Evolutionary conservation across 2,888 invertebrate genomes (phyloP), one percentile per base, ranked within the genome.

Genomic region (Cheilosia vernalis): DNA sequence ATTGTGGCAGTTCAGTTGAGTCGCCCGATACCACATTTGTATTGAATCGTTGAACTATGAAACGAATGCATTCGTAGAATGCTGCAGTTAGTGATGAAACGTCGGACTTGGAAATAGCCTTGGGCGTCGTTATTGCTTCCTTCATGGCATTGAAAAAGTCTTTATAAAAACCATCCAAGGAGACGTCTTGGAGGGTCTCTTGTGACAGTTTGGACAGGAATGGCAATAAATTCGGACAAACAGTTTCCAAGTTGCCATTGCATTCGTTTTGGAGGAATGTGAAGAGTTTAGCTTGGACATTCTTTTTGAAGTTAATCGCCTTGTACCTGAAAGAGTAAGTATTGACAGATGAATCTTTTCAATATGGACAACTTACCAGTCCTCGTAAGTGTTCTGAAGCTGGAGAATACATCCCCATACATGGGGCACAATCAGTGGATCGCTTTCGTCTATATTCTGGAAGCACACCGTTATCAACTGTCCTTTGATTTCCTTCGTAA

Each of bases 341-440:
- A 2, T 63, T 37, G 37, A 37, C 37, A 13, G 9, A 13, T 66
- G 24, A 42, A 33, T n/a, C 0, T 9, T 2, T 47, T 4, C 5
- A 19, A 33, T 40, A 37, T 21, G 6, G 24, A n/a, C 10, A 13
- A 73, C 88, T 80, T 89, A 92, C 92, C 92, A 92, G 80, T 92
- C 90, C 0, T 94, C 91, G 87, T 95, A 93, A 80, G 93, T 93
- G 55, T 93, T 92, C 88, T 95, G 93, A 60, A 94, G 90, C 44
- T 95, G 92, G 55, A 97, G 92, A 82, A 95, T 93, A 70, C 95
- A 94, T 88, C 96, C 95, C 97, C 97, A 98, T 27, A 96, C 94
- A 83, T 94, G 93, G 0, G 94, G 93, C 63, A 95, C 93, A 30
- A 96, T 94, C 24, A 93, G 90, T 2, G 95, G 94, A 89, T 97